phyloP scores from a whole-genome alignment of 2,113 vertebrate genomes.

The Athene noctua region DNA sequence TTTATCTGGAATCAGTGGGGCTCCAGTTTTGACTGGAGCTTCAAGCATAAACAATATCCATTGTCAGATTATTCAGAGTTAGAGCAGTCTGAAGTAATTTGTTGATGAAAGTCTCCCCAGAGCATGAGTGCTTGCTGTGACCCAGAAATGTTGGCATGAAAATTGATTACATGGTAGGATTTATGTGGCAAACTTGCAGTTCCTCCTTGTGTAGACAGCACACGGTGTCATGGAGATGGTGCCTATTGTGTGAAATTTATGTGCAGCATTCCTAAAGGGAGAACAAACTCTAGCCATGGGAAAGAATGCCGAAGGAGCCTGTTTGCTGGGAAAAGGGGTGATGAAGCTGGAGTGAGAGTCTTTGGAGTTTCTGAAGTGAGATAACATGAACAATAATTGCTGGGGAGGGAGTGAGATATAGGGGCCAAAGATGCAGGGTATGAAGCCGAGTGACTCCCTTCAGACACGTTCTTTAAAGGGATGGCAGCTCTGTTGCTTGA shows the following conservation, averaged over 20 bases:
- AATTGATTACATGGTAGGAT: constrained; percentile 18
- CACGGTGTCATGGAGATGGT: not conserved
- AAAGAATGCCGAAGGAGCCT: not conserved
- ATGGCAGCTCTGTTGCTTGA: not conserved
- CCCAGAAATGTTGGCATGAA: constrained; percentile 6
- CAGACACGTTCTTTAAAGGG: rapidly evolving
- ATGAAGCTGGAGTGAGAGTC: not conserved
- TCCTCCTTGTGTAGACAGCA: not conserved
- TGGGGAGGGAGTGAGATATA: not conserved
- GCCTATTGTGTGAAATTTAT: not conserved
- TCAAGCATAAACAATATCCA: constrained; percentile 8
- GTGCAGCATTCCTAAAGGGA: not conserved
- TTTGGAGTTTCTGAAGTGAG: not conserved
- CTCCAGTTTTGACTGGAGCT: not conserved
- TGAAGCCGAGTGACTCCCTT: not conserved
- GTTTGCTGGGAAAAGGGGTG: not conserved
- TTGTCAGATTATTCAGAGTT: constrained; percentile 28
- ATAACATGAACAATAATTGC: not conserved
- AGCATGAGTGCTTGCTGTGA: constrained; percentile 8
- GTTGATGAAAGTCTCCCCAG: constrained; percentile 40
- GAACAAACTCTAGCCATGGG: not conserved
- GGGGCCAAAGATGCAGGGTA: not conserved
- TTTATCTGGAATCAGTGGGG: not conserved
- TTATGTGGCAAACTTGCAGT: not conserved
- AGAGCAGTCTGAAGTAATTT: constrained; percentile 20